Evolutionary conservation across 2,888 invertebrate species (phyloP), one percentile per base, ranked within the genome.

Genomic region (Dryadula phaetusa): DNA sequence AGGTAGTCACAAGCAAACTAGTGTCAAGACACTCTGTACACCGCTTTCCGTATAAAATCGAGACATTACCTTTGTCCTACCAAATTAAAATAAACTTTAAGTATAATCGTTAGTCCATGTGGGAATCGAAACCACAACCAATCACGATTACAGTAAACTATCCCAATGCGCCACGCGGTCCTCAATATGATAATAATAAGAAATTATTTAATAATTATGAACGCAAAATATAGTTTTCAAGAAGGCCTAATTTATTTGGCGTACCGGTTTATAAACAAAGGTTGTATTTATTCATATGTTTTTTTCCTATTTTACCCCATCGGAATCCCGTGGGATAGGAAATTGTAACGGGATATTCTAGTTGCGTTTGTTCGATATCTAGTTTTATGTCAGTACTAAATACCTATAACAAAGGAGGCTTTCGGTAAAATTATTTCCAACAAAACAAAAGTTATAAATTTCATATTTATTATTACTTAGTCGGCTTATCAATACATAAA

Each of bases 301-400:
- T n/a, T n/a, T n/a, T n/a, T n/a, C n/a, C n/a, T n/a, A n/a, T 44
- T 42, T 2, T 2, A 28, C 28, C 25, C 8, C n/a, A 28, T 28
- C n/a, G 25, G 16, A 25, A 49, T 49, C 49, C 25, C 49, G n/a
- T 49, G 28, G 25, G 25, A 49, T 49, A 49, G 25, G n/a, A 49
- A 25, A n/a, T n/a, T 3, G n/a, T 7, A n/a, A 3, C 47, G 25
- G n/a, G 14, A 49, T 49, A 49, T 49, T 49, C 25, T 49, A 25
- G 47, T 49, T 25, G n/a, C n/a, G 8, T 7, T 49, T 8, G n/a
- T n/a, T 25, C n/a, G 25, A 49, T 49, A 14, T 49, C 49, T 25
- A n/a, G n/a, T n/a, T 42, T 42, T 42, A 6, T 7, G 6, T 42
- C 16, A 42, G 16, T 16, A 49, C 7, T 49, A 25, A 49, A 49